Conservation (phyloP, 1,140 invertebrate species). For the Papilio polytes region DNA sequence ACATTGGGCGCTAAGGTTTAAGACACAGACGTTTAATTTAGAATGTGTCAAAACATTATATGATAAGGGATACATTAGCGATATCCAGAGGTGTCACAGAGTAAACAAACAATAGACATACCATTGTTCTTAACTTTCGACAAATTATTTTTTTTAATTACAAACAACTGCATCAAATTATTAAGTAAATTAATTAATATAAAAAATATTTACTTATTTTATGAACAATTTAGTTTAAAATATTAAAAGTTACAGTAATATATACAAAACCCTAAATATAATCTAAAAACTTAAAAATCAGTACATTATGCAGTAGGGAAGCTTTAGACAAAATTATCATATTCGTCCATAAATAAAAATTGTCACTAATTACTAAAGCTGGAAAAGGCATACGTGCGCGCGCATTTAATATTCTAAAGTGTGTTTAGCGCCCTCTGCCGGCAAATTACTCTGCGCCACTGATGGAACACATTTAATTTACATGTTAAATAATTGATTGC, state of each 20-base stretch:
- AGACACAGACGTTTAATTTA: not conserved
- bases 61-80: conserved; percentile 31
- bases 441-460: conserved; percentile 30
- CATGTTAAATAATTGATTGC: conserved; percentile 45
- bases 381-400: conserved; percentile 3
- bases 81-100: conserved; percentile 1
- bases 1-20: not conserved
- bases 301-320: not conserved
- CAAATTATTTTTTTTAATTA: not conserved
- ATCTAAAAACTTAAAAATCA: too few relatives aligned
- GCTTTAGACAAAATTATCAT: not conserved
- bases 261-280: not conserved
- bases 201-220: not conserved
- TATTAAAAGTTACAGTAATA: not conserved
- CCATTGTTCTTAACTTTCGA: not conserved
- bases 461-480: conserved; percentile 44
- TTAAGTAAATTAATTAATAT: too few relatives aligned
- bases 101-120: not conserved
- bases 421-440: conserved; percentile 14
- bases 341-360: not conserved
- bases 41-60: conserved; percentile 31
- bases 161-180: not conserved
- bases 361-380: not conserved
- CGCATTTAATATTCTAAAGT: conserved; percentile 24
- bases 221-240: not conserved